A percentile compares a stretch with the other conserved stretches of the same genome.
phyloP scores from a whole-genome alignment of 1,140 invertebrate species.

The Philaenus spumarius region DNA sequence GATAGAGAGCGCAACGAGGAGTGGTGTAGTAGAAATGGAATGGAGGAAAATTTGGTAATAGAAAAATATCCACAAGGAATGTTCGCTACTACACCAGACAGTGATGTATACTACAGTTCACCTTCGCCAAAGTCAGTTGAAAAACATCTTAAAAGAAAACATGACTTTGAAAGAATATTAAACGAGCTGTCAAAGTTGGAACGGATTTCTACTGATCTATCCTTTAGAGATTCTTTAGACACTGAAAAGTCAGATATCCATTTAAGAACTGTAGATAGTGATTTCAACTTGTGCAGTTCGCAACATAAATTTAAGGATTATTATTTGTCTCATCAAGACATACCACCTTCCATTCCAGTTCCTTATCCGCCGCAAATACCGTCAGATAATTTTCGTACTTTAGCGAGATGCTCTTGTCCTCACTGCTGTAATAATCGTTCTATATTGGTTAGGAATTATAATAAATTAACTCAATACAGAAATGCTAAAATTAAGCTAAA shows the following conservation, averaged over 20 bases:
- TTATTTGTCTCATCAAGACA: neutral
- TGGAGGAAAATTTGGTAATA: too few species aligned
- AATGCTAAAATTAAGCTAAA: neutral
- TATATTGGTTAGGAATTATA: neutral
- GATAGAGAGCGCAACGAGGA: too few species aligned
- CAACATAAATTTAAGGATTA: conserved; percentile 4
- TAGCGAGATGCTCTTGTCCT: neutral
- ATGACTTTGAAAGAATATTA: too few species aligned
- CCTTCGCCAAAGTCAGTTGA: too few species aligned
- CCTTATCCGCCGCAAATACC: neutral
- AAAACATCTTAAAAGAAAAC: too few species aligned
- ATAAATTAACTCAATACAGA: neutral
- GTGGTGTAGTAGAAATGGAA: too few species aligned
- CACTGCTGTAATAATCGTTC: conserved; percentile 3
- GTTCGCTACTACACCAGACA: too few species aligned
- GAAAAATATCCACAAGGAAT: too few species aligned
- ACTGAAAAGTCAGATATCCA: neutral
- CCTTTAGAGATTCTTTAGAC: too few species aligned
- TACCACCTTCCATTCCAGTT: neutral
- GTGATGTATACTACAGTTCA: too few species aligned
- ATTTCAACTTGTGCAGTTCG: neutral
- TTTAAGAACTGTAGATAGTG: neutral
- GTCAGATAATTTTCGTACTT: neutral
- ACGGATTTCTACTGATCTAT: too few species aligned
- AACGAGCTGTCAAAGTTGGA: too few species aligned